These are phyloP conservation scores for Cosmorhoe ocellata DNA, from an alignment of 2,888 invertebrate species.

Conservation along the genomic window DNA sequence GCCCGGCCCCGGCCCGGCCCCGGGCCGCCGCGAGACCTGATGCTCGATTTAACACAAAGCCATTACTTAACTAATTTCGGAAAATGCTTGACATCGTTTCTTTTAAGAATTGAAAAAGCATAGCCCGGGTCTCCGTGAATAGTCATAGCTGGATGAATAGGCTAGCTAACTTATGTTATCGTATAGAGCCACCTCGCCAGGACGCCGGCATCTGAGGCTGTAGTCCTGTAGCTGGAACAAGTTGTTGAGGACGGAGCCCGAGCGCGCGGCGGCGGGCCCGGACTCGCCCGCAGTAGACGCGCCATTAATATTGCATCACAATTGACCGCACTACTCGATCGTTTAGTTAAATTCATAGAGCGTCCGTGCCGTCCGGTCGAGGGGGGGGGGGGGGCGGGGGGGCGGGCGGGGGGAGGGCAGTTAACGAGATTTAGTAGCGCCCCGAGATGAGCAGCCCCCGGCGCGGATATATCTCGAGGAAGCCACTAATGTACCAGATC, in stretches of 20 bases:
- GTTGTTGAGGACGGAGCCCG: no score
- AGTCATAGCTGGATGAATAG: no score
- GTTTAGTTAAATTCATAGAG: constrained; percentile 22
- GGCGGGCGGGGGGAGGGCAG: constrained; percentile 2
- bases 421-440: constrained; percentile 22
- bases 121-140: no score
- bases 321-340: constrained; percentile 15
- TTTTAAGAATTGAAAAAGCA: no score
- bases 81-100: constrained; percentile 3
- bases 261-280: no score
- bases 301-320: constrained; percentile 11
- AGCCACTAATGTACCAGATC: constrained; percentile 20
- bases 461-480: constrained; percentile 19
- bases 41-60: constrained; percentile 7
- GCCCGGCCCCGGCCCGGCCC: no score
- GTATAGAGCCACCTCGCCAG: no score
- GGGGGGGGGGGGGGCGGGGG: neutral
- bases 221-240: no score
- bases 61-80: constrained; percentile 1
- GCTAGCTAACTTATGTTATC: no score
- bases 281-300: neutral
- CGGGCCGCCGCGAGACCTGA: neutral
- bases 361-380: constrained; percentile 5
- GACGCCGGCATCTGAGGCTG: no score
- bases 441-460: constrained; percentile 11